These are phyloP conservation scores for Athalia circularis DNA, from an alignment of 2,888 invertebrate species.

Conservation along the genomic window DNA sequence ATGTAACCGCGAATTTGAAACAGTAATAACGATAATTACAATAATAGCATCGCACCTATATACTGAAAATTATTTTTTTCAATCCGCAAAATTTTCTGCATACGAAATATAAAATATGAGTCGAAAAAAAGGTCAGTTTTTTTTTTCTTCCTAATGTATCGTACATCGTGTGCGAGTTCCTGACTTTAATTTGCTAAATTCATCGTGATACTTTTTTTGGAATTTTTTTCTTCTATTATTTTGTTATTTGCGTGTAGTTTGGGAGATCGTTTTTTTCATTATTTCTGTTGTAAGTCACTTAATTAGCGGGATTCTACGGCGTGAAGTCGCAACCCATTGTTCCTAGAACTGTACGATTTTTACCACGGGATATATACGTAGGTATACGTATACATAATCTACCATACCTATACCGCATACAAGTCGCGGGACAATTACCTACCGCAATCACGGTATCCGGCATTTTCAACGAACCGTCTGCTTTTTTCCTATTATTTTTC, in stretches of 20 bases:
- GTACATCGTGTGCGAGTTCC: not conserved
- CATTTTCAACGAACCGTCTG: slow-evolving; percentile 50
- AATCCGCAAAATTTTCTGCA: too few species aligned
- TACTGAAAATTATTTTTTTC: too few species aligned
- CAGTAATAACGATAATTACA: too few species aligned
- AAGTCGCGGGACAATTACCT: slow-evolving; percentile 57
- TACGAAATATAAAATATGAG: not conserved
- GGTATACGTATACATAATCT: not conserved
- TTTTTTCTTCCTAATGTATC: not conserved
- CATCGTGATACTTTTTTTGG: not conserved
- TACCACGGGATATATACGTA: slow-evolving; percentile 56
- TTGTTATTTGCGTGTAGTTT: not conserved
- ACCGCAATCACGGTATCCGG: slow-evolving; percentile 67
- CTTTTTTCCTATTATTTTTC: slow-evolving; percentile 30
- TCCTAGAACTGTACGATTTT: slow-evolving; percentile 68
- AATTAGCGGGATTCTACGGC: slow-evolving; percentile 69
- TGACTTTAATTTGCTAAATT: too few species aligned
- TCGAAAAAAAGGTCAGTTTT: not conserved
- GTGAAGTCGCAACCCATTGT: slow-evolving; percentile 66
- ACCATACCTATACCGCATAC: not conserved
- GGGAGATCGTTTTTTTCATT: not conserved
- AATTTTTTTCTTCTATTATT: slow-evolving; percentile 1
- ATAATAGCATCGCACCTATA: too few species aligned
- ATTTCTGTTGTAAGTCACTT: slow-evolving; percentile 55
- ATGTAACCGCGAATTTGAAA: too few species aligned